These are phyloP conservation scores for Spisula subtruncata DNA, from an alignment of 2,888 invertebrate genomes.

Conservation along the genomic window DNA sequence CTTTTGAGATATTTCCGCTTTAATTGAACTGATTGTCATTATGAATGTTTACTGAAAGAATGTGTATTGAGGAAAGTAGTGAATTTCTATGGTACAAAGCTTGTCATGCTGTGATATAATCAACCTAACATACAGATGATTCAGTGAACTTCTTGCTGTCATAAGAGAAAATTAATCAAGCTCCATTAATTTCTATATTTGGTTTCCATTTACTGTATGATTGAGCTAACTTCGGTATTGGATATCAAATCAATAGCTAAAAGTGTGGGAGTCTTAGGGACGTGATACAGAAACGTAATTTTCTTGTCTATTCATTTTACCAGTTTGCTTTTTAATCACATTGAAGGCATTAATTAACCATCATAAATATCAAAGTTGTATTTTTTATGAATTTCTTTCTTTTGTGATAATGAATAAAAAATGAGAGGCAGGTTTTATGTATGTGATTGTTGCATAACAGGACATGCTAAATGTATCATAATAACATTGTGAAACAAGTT, in stretches of 20 bases:
- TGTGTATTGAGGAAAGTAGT: too few species aligned
- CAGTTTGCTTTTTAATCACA: neutral
- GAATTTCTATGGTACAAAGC: too few species aligned
- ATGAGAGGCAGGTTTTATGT: neutral
- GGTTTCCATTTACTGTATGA: neutral
- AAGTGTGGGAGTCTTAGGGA: neutral
- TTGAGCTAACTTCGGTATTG: neutral
- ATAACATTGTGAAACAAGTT: neutral
- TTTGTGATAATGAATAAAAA: neutral
- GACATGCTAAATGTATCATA: neutral
- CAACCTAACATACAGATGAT: neutral
- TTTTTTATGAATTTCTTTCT: neutral
- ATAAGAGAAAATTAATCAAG: neutral
- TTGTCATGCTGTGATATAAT: too few species aligned
- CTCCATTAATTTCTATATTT: neutral
- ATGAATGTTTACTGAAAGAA: too few species aligned
- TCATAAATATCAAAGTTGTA: neutral
- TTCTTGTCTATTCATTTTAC: neutral
- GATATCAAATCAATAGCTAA: neutral
- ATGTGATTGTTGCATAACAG: neutral
- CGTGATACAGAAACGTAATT: neutral
- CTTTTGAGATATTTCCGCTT: neutral
- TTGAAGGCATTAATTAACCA: neutral
- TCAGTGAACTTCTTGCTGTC: neutral
- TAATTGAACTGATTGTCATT: too few species aligned